phyloP scores from a whole-genome alignment of 2,113 vertebrate genomes.

The Geothlypis trichas region DNA sequence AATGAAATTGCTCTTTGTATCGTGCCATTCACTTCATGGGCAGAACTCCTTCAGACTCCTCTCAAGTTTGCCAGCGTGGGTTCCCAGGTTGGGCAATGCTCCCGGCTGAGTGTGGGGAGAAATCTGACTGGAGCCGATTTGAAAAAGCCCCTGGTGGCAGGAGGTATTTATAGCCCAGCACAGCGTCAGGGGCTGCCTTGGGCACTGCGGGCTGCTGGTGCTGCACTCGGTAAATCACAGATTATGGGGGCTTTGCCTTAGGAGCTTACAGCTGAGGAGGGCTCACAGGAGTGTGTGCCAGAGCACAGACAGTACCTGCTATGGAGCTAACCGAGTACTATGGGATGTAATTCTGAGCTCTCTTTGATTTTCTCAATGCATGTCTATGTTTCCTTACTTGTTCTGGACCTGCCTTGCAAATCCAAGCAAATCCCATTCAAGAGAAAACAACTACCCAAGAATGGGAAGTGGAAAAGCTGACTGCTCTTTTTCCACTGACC shows the following conservation, averaged over 20 bases:
- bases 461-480: neutral
- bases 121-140: neutral
- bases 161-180: neutral
- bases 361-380: neutral
- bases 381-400: neutral
- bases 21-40: neutral
- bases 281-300: neutral
- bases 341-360: neutral
- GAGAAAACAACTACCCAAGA: neutral
- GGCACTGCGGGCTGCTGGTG: fast-evolving
- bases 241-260: neutral
- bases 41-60: neutral
- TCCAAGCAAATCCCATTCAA: neutral
- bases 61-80: neutral
- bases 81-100: neutral
- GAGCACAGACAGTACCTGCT: neutral
- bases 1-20: neutral
- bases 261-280: neutral
- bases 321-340: neutral
- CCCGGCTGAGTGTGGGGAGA: neutral
- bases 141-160: neutral
- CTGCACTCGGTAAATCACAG: neutral
- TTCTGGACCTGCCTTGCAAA: neutral
- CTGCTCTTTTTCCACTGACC: slow-evolving; percentile 32
- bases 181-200: neutral